Percentiles rank a stretch among this genome's conserved stretches.
Conservation (phyloP, 2,113 vertebrate species). For the Propithecus coquereli region DNA sequence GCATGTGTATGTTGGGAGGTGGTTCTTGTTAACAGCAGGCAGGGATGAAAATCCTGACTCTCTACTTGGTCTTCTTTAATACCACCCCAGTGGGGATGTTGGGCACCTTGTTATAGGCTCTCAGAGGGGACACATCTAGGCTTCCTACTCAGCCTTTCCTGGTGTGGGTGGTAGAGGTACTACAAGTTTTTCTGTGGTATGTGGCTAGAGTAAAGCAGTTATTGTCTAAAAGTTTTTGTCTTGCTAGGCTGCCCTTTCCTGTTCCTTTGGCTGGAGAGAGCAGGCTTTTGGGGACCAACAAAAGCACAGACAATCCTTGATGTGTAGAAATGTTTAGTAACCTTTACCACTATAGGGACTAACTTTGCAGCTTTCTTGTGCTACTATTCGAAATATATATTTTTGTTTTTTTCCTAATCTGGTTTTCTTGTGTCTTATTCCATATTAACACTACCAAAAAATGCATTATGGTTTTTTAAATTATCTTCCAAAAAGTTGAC, state of each 20-base stretch:
- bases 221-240: neutral
- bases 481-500: conserved; percentile 79
- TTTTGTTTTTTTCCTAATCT: neutral
- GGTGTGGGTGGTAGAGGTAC: neutral
- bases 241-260: neutral
- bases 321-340: neutral
- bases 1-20: neutral
- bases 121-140: neutral
- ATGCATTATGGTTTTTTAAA: conserved; percentile 65
- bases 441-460: conserved; percentile 56
- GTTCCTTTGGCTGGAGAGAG: neutral
- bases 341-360: neutral
- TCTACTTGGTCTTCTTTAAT: neutral
- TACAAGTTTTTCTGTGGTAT: neutral
- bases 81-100: neutral
- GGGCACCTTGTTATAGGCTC: neutral
- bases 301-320: neutral
- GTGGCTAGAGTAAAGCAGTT: neutral
- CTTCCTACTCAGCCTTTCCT: neutral
- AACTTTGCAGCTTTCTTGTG: neutral
- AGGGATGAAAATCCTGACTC: neutral
- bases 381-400: conserved; percentile 34
- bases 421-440: conserved; percentile 71
- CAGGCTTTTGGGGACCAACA: neutral
- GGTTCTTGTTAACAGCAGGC: neutral